Base-by-base conservation (phyloP, 2,888 invertebrate genomes). In the Steinernema carpocapsae region DNA sequence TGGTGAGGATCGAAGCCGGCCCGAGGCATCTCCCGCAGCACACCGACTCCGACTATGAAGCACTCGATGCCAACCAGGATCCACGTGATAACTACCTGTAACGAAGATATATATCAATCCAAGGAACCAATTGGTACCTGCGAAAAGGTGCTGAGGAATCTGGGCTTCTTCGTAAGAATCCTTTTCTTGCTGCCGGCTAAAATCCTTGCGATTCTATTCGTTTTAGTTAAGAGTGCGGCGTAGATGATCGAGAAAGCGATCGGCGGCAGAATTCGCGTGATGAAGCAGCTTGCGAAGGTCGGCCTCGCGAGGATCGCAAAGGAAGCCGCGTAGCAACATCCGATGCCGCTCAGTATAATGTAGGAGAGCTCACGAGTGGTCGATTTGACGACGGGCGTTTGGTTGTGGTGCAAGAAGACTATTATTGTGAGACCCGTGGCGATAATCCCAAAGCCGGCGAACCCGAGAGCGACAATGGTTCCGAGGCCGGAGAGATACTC, bases 221-320 rank as follows among this genome's bases (percentile, higher is more conserved):
- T 97, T 91, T 97, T 97, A 71, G 97, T 97, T 73, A 97, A 91
- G 37, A 99, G 90, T 0, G 97, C 95, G 0, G 95, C 95, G 90
- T 97, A 97, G 51, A 99, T 95, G 70, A 97, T 93, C 0, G 96
- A 94, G 90, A 99, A 97, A 87, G 95, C 94, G 88, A 97, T 93
- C 2, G 95, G 95, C 0, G 95, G 93, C 88, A 97, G 93, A 78
- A 95, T 92, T 45, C 95, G 93, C 87, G 95, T 91, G 7, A 96
- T 92, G 82, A 94, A 91, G 88, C 96, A 86, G n/a, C 83, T 79
- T 19, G 78, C 70, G 45, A 79, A 91, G 79, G 91, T 89, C 0
- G 93, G 92, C 83, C 90, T 90, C 6, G 95, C 91, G 72, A 97
- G 93, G 42, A 97, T 91, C 2, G 93, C 93, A 88, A 96, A 97